Evolutionary conservation across 2,113 vertebrate genomes (phyloP).

Genomic region (pig (Sus scrofa)): DNA sequence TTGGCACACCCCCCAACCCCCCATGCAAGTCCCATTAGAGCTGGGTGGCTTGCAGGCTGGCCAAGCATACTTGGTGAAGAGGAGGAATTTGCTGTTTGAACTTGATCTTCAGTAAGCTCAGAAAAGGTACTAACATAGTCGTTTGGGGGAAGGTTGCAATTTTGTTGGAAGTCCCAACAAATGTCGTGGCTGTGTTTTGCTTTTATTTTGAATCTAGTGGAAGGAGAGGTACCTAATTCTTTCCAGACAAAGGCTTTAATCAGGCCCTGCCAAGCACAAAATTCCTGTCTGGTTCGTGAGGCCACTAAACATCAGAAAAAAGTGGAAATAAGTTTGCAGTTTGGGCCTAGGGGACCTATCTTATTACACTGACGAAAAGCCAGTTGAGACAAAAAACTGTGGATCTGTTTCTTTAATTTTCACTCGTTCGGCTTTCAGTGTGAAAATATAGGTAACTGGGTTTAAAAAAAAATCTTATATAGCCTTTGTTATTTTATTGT

Average conservation of each 20-base stretch:
- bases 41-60: background rate
- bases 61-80: accelerated
- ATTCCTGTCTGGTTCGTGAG: slow-evolving; percentile 62
- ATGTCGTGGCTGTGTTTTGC: slow-evolving; percentile 16
- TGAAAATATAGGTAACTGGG: background rate
- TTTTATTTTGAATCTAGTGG: slow-evolving; percentile 58
- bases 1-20: no score
- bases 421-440: background rate
- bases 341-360: slow-evolving; percentile 11
- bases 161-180: background rate
- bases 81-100: background rate
- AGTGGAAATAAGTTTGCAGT: background rate
- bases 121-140: background rate
- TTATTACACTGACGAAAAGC: slow-evolving; percentile 12
- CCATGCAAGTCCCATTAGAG: background rate
- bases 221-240: slow-evolving; percentile 3
- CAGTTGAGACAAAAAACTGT: background rate
- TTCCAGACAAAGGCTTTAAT: slow-evolving; percentile 7
- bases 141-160: background rate
- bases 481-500: background rate
- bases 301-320: slow-evolving; percentile 2
- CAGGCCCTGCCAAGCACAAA: background rate
- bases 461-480: background rate
- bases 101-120: background rate
- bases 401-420: background rate